Evolutionary conservation across 2,797 vertebrate genomes (phyloP).

Genomic region (Philypnodon macrostomus): DNA sequence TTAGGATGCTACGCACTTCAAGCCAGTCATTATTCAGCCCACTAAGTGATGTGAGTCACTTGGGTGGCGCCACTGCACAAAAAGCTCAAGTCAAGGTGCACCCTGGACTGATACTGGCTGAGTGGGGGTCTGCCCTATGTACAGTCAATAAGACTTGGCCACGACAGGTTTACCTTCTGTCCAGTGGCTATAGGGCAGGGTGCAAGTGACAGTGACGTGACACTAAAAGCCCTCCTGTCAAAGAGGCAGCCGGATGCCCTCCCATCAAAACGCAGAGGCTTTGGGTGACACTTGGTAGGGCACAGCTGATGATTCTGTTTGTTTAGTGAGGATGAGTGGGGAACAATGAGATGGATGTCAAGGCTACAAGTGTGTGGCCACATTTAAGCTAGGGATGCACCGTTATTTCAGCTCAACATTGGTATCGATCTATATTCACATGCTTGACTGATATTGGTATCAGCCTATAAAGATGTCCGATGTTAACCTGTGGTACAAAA

Average conservation of each 20-base stretch:
- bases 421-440: too few species aligned
- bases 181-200: slow-evolving; percentile 69
- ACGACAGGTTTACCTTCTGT: slow-evolving; percentile 72
- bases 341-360: slow-evolving; percentile 37
- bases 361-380: slow-evolving; percentile 11
- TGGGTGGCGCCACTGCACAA: slow-evolving; percentile 61
- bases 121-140: slow-evolving; percentile 23
- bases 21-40: slow-evolving; percentile 68
- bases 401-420: too few species aligned
- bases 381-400: too few species aligned
- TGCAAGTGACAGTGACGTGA: slow-evolving; percentile 76
- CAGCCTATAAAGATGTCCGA: too few species aligned
- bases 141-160: slow-evolving; percentile 59
- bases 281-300: slow-evolving; percentile 76
- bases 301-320: slow-evolving; percentile 79
- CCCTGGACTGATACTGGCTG: slow-evolving; percentile 32
- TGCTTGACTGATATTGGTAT: too few species aligned
- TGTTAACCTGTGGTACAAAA: too few species aligned
- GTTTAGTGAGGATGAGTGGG: slow-evolving; percentile 50
- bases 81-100: slow-evolving; percentile 45
- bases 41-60: slow-evolving; percentile 63
- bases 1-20: slow-evolving; percentile 57
- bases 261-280: slow-evolving; percentile 70
- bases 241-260: slow-evolving; percentile 66
- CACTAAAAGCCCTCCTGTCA: slow-evolving; percentile 74